These are phyloP conservation scores for Scolanthus callimorphus DNA, from an alignment of 92 coral and sea anemone species.

Conservation along the genomic window DNA sequence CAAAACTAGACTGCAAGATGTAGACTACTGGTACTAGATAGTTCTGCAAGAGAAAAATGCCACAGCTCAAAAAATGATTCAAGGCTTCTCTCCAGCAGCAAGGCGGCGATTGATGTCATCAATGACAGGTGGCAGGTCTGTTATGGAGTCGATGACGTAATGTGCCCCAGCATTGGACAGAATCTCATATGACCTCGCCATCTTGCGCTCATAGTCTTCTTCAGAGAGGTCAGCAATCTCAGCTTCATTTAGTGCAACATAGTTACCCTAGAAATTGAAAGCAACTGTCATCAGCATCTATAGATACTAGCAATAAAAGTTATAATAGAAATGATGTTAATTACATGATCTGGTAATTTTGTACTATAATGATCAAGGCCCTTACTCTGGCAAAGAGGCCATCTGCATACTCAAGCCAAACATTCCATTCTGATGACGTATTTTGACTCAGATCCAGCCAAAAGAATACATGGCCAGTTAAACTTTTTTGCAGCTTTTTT, in stretches of 20 bases:
- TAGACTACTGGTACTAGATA: too few species aligned
- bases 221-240: conserved; percentile 72
- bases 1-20: too few species aligned
- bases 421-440: too few species aligned
- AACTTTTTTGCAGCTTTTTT: too few species aligned
- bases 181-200: conserved; percentile 75
- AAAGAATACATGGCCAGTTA: too few species aligned
- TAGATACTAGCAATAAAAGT: background rate
- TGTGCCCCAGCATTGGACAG: conserved; percentile 98
- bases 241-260: conserved; percentile 88
- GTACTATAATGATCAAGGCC: too few species aligned
- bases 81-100: conserved; percentile 92
- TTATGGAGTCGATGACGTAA: conserved; percentile 88
- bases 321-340: too few species aligned
- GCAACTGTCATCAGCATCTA: background rate
- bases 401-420: too few species aligned
- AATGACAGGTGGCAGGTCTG: conserved; percentile 88
- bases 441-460: too few species aligned
- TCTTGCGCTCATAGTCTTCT: conserved; percentile 84
- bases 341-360: too few species aligned
- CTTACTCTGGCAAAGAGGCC: too few species aligned
- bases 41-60: too few species aligned
- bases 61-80: conserved; percentile 8
- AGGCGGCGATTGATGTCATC: conserved; percentile 95
- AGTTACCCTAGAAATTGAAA: conserved; percentile 68